Conservation (phyloP, 2,888 invertebrate genomes). For the Macaria notata region DNA sequence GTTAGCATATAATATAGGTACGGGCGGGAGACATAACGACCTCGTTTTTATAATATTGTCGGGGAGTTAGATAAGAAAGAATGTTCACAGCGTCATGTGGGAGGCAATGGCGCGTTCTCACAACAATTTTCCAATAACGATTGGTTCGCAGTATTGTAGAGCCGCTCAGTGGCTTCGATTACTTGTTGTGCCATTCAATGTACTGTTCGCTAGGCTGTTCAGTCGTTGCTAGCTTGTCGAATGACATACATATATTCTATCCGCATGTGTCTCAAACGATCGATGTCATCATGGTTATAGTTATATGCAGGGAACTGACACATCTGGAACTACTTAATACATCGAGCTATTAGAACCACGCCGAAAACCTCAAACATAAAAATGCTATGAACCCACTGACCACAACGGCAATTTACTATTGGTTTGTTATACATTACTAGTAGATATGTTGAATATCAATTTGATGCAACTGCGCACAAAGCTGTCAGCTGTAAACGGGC, state of each 20-base stretch:
- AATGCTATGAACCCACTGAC: too few species aligned
- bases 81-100: background rate
- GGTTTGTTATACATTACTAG: too few species aligned
- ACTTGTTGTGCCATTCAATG: slow-evolving; percentile 18
- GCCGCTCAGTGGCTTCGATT: slow-evolving; percentile 18
- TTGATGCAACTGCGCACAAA: slow-evolving; percentile 16
- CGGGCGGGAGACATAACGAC: background rate
- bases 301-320: too few species aligned
- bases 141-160: slow-evolving; percentile 18
- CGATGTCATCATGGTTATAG: too few species aligned
- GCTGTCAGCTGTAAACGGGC: slow-evolving; percentile 22
- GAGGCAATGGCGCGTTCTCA: slow-evolving; percentile 9
- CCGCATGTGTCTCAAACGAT: too few species aligned
- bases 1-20: slow-evolving; percentile 10
- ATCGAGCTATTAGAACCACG: too few species aligned
- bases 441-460: too few species aligned
- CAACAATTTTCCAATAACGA: slow-evolving; percentile 27
- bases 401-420: too few species aligned
- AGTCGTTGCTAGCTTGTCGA: slow-evolving; percentile 17
- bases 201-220: slow-evolving; percentile 18
- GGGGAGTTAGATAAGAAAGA: slow-evolving; percentile 4
- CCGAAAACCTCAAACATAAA: too few species aligned
- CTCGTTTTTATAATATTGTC: slow-evolving; percentile 7
- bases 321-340: too few species aligned
- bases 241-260: slow-evolving; percentile 18